Base-by-base conservation (phyloP, 2,888 invertebrate genomes). In the Nymphalis c-album region DNA sequence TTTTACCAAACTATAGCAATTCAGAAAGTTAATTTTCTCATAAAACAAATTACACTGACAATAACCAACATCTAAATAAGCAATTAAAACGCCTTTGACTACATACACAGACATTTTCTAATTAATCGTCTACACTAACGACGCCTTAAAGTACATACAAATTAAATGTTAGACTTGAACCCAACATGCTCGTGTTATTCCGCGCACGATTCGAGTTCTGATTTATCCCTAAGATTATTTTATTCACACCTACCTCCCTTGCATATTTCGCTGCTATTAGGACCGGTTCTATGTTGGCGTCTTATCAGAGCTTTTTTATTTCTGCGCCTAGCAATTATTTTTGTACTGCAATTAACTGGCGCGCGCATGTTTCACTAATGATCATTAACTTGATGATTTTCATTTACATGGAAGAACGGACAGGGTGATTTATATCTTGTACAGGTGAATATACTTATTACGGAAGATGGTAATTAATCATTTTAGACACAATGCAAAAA, bases 221-320 rank as follows among this genome's bases (percentile, higher is more conserved):
- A 68, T 71, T 69, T 70, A 63, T 69, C 68, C 62, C 60, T 45
- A 55, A 65, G 65, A 69, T 74, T 69, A 55, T 69, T 70, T 67
- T 68, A 60, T 73, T 70, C 69, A 63, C 74, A 70, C 69, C 70
- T 74, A 64, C 64, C 67, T 63, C 70, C 65, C 64, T 70, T 73
- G 75, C 73, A 70, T 74, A 75, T 72, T 74, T 73, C 67, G 69
- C 68, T 68, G 64, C 65, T 66, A 71, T 72, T 70, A 71, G 65
- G 69, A 70, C 73, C 67, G 63, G 71, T 69, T 75, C 6, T 74
- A 67, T 73, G 76, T 76, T 72, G 74, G 77, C 76, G 76, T 69
- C 77, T 78, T 83, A 81, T 80, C 80, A 76, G 58, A 51, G 58
- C 76, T 76, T 78, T n/a, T 73, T 72, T 66, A 64, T 63, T 55